A percentile compares a stretch with the other conserved stretches of the same genome.
phyloP scores from a whole-genome alignment of 2,888 invertebrate genomes.

The Timandra comae region DNA sequence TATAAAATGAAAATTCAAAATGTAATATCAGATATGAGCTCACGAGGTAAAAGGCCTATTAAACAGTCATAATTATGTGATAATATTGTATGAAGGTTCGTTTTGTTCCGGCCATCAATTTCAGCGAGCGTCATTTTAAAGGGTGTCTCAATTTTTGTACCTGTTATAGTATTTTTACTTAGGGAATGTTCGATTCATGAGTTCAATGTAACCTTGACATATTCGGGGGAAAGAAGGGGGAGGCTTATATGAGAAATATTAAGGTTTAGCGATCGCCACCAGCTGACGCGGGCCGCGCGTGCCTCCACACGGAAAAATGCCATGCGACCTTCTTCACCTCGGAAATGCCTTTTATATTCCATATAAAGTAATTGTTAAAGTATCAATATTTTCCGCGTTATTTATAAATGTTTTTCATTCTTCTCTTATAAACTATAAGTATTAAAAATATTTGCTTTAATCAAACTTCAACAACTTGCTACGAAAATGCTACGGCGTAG shows the following conservation, averaged over 20 bases:
- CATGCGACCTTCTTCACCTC: conserved; percentile 41
- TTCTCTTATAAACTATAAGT: too few relatives aligned
- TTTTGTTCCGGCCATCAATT: conserved; percentile 12
- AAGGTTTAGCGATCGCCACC: conserved; percentile 61
- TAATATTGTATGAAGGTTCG: conserved; percentile 7
- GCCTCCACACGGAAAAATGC: conserved; percentile 44
- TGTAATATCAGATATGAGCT: too few relatives aligned
- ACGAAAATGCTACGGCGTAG: too few relatives aligned
- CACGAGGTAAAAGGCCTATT: too few relatives aligned
- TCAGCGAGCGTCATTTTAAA: conserved; percentile 3
- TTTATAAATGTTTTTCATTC: too few relatives aligned
- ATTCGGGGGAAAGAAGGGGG: conserved; percentile 32
- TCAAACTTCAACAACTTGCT: too few relatives aligned
- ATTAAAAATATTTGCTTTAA: too few relatives aligned
- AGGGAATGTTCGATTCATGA: conserved; percentile 29
- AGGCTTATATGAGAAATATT: conserved; percentile 60
- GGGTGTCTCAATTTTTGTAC: conserved; percentile 26
- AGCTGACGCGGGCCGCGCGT: conserved; percentile 58
- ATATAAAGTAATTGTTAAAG: conserved; percentile 21
- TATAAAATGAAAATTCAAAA: too few relatives aligned
- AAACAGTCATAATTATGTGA: conserved; percentile 1
- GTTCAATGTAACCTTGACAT: conserved; percentile 30
- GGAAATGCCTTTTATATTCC: conserved; percentile 29
- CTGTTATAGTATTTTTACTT: conserved; percentile 25
- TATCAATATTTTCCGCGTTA: conserved; percentile 17